A percentile compares a stretch with the other conserved stretches of the same genome.
phyloP scores from a whole-genome alignment of 2,888 invertebrate genomes.

The Athalia cordata region DNA sequence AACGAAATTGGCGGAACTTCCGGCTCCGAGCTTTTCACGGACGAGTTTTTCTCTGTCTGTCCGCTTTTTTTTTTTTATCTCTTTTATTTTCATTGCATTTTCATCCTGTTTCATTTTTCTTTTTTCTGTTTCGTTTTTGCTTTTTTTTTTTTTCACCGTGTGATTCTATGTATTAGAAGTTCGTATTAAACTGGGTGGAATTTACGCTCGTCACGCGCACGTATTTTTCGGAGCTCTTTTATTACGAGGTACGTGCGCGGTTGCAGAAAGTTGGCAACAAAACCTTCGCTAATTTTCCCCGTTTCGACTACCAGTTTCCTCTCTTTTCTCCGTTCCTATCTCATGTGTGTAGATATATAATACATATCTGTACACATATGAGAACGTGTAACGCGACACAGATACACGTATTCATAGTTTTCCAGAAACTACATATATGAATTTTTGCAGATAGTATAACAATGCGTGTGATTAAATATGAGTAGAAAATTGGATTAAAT shows the following conservation, averaged over 20 bases:
- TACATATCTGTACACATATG: too few relatives aligned
- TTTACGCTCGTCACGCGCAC: constrained; percentile 41
- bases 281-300: constrained; percentile 38
- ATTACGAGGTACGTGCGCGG: constrained; percentile 35
- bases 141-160: background rate
- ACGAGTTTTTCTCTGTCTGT: background rate
- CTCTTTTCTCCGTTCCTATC: background rate
- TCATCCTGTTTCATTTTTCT: background rate
- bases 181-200: constrained; percentile 40
- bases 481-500: too few relatives aligned
- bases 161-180: constrained; percentile 18
- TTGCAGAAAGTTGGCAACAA: constrained; percentile 37
- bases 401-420: too few relatives aligned
- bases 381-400: too few relatives aligned
- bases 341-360: background rate
- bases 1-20: constrained; percentile 33
- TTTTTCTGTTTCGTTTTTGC: background rate
- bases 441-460: too few relatives aligned
- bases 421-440: too few relatives aligned
- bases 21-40: constrained; percentile 31
- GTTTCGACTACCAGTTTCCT: background rate
- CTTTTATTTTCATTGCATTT: constrained; percentile 27
- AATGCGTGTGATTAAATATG: too few relatives aligned
- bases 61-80: background rate
- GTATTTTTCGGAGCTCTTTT: constrained; percentile 37